These are phyloP conservation scores for Acleris sparsana DNA, from an alignment of 2,888 invertebrate species.

Conservation along the genomic window DNA sequence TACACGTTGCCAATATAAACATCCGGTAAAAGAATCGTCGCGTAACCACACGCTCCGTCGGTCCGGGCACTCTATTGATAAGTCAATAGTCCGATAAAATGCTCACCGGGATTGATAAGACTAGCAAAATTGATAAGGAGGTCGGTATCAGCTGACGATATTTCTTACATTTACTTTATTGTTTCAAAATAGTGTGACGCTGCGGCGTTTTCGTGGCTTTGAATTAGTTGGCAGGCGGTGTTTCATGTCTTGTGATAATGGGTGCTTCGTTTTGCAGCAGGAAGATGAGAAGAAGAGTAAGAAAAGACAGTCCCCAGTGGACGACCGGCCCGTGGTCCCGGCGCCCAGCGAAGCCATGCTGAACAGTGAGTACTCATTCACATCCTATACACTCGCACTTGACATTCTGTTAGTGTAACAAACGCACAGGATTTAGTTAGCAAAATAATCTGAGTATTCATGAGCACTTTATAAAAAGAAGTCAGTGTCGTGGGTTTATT, in stretches of 20 bases:
- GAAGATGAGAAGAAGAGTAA: slow-evolving; percentile 79
- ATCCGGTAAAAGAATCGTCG: neutral
- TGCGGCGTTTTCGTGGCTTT: slow-evolving; percentile 8
- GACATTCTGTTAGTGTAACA: neutral
- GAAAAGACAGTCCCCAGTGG: slow-evolving; percentile 75
- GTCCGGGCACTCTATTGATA: slow-evolving; percentile 64
- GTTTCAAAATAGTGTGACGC: slow-evolving; percentile 26
- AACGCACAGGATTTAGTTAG: neutral
- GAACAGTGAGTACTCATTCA: slow-evolving; percentile 65
- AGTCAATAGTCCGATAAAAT: slow-evolving; percentile 66
- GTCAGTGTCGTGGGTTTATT: neutral
- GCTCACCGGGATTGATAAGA: slow-evolving; percentile 23
- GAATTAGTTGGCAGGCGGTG: slow-evolving; percentile 4
- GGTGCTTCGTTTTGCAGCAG: slow-evolving; percentile 64
- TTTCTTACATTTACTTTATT: slow-evolving; percentile 24
- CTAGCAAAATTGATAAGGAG: slow-evolving; percentile 29
- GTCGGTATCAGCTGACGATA: slow-evolving; percentile 10
- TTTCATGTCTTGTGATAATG: slow-evolving; percentile 44
- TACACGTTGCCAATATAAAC: neutral
- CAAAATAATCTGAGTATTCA: neutral
- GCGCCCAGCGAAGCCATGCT: slow-evolving; percentile 81
- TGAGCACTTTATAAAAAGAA: neutral
- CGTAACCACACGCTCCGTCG: slow-evolving; percentile 30
- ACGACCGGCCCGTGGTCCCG: slow-evolving; percentile 75
- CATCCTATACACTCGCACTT: neutral